A percentile compares a stretch with the other conserved stretches of the same genome.
These are phyloP conservation scores for Folsomia manolachei DNA, from an alignment of 2,888 invertebrate genomes.

Conservation along the genomic window DNA sequence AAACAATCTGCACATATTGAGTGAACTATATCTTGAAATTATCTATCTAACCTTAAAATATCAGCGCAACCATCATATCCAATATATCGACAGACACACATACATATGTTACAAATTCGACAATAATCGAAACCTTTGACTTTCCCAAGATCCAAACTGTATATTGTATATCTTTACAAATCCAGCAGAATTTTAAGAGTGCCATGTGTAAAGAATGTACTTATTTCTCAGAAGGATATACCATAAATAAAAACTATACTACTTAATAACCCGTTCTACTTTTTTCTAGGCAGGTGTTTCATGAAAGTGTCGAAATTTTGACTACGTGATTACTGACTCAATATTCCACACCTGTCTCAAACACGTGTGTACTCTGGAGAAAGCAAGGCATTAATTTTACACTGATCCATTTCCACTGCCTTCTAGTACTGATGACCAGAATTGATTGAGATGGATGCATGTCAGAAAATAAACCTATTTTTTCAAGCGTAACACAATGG, in stretches of 20 bases:
- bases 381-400: not conserved
- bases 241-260: not conserved
- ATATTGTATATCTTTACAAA: too few relatives aligned
- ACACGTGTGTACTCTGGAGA: not conserved
- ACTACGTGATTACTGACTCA: too few relatives aligned
- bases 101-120: constrained; percentile 9
- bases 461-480: not conserved
- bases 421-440: too few relatives aligned
- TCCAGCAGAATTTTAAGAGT: not conserved
- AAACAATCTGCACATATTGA: not conserved
- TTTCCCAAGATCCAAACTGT: not conserved
- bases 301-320: not conserved
- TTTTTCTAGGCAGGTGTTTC: not conserved
- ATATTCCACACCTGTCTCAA: not conserved
- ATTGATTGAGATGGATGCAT: not conserved
- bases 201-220: not conserved
- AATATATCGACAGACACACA: not conserved
- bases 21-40: constrained; percentile 1
- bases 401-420: too few relatives aligned
- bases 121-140: constrained; percentile 14
- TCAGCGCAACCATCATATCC: constrained; percentile 9
- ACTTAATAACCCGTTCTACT: not conserved
- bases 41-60: constrained; percentile 3
- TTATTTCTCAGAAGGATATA: not conserved
- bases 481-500: too few relatives aligned